Evolutionary conservation across 2,797 vertebrate species (phyloP), one percentile per base, ranked within the genome.

Genomic region (Muscicapa striata): DNA sequence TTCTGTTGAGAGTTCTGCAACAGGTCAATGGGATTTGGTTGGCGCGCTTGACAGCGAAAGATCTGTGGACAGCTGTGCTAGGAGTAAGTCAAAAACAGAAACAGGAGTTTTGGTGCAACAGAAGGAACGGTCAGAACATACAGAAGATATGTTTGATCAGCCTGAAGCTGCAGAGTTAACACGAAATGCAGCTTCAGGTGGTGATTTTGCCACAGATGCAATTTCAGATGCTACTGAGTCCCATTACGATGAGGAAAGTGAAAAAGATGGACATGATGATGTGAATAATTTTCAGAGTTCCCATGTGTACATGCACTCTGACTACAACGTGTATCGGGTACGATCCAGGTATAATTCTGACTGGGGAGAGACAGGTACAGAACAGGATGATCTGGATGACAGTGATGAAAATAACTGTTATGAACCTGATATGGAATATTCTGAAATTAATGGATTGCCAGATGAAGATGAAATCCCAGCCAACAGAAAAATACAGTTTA

Each of bases 401-500:
- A 99, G 98, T 41, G 99, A 99, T 24, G 99, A 99, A 84, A 98
- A 98, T 93, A 97, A 97, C 68, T 98, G 97, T 96, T 99, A 99
- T 4, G 99, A 99, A 85, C 99, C 99, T 2, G 99, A 99, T 95
- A 98, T 98, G 72, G 99, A 99, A 75, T 98, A 98, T 96, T 98
- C 98, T 1, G 99, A 99, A 98, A 98, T 99, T 77, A 97, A 97
- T 32, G 99, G 99, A 84, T 98, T 99, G 91, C 98, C 98, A 7
- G 98, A 98, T 68, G 99, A 99, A 97, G 98, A 98, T 10, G 98
- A 99, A 92, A 98, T 99, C 95, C 99, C 99, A 79, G 94, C 97
- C 61, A 98, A 98, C 84, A 98, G 99, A 94, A 99, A 99, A 98
- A 99, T 99, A 94, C 94, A 98, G 95, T 99, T 99, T 97, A 99